Base-by-base conservation (phyloP, 2,888 invertebrate genomes). In the Cheilosia variabilis region DNA sequence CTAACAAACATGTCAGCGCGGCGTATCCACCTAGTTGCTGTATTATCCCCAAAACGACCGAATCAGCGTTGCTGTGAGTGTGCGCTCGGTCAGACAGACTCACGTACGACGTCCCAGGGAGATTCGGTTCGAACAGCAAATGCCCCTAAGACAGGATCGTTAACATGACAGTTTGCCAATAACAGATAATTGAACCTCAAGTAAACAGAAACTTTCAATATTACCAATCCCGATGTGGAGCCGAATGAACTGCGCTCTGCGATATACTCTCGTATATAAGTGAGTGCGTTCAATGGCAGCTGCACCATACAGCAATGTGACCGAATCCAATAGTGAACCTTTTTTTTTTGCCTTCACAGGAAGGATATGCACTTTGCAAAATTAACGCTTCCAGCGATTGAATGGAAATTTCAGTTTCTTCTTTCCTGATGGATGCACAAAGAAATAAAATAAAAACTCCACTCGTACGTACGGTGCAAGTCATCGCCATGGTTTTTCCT, bases 151-250 rank as follows among this genome's bases (percentile, higher is more conserved):
- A 73, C 69, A 68, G 79, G 63, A 84, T 75, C 75, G 83, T 86
- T 86, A 86, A 87, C 87, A 88, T 86, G 87, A 88, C 87, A 87
- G 86, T 88, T 87, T 88, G 87, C 82, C 87, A 88, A 87, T 80
- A 87, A 86, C 82, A 87, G 83, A 86, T 88, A 88, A 88, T 88
- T 87, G 88, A 88, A 82, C 79, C 79, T 87, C 86, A 79, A 80
- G 87, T 87, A 88, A 87, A 88, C 84, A 88, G 72, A 81, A 78
- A 84, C 62, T 77, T 87, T 87, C 84, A 84, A 84, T 84, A 87
- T 79, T 53, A 47, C 83, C 79, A 69, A 75, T 75, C 68, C 83
- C 65, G 83, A 84, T 75, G 83, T 55, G 73, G 63, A 78, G 68
- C 55, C 52, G 78, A 72, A 45, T 37, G 17, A 47, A 37, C 57